Evolutionary conservation across 2,113 vertebrate species (phyloP).

Genomic region (Sigmodon hispidus): DNA sequence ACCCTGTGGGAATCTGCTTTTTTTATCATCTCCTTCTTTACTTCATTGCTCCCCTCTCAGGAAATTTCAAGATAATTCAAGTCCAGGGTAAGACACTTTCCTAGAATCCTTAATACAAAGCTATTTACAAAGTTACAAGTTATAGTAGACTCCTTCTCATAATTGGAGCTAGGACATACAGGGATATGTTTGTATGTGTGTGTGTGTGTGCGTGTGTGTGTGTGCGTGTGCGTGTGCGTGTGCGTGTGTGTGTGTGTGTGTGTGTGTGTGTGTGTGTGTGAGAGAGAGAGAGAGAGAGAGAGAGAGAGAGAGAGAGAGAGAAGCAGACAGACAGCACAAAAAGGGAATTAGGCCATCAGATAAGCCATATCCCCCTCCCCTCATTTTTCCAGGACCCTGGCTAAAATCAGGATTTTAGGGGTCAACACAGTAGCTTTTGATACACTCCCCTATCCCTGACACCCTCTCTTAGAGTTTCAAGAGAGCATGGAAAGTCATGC

Average conservation of each 20-base stretch:
- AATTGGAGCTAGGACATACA: not conserved
- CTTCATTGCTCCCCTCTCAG: not conserved
- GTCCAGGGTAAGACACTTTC: not conserved
- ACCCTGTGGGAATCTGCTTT: not conserved
- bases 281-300: not conserved
- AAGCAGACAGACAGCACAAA: not conserved
- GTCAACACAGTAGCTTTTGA: not conserved
- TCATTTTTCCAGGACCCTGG: not conserved
- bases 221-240: not conserved
- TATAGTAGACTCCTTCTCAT: not conserved
- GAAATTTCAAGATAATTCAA: not conserved
- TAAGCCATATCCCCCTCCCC: not conserved
- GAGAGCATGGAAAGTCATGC: not conserved
- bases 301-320: not conserved
- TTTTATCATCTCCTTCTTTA: not conserved
- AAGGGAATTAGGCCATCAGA: not conserved
- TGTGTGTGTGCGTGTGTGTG: not conserved
- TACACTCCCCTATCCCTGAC: not conserved
- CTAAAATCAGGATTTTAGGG: not conserved
- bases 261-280: not conserved
- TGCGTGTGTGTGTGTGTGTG: not conserved
- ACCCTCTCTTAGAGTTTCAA: not conserved
- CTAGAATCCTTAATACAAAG: not conserved
- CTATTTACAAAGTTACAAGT: constrained; percentile 13
- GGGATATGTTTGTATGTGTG: not conserved